These are phyloP conservation scores for Anthopleura sola DNA, from an alignment of 64 coral and sea anemone genomes.

Conservation along the genomic window DNA sequence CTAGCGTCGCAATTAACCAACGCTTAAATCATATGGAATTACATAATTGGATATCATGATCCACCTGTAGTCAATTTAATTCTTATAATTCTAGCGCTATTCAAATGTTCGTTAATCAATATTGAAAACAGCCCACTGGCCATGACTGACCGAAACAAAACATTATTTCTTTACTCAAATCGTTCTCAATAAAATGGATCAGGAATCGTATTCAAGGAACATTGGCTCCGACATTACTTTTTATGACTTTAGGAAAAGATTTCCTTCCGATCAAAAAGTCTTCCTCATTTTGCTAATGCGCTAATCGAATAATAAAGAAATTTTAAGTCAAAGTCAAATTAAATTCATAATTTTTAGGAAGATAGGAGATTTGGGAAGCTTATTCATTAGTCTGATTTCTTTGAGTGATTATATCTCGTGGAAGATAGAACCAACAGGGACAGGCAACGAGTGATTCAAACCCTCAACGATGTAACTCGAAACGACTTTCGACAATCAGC, in stretches of 20 bases:
- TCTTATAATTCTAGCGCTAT: background rate
- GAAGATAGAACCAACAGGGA: background rate
- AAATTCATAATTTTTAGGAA: background rate
- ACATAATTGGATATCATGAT: background rate
- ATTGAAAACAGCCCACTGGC: background rate
- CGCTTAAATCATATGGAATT: background rate
- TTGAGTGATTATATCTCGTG: background rate
- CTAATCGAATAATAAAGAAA: background rate
- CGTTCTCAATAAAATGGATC: background rate
- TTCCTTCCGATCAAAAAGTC: background rate
- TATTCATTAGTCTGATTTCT: background rate
- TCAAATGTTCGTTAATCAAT: background rate
- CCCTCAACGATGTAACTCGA: background rate
- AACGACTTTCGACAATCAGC: background rate
- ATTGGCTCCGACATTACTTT: background rate
- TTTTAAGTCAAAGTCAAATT: background rate
- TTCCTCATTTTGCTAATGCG: background rate
- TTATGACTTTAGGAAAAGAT: background rate
- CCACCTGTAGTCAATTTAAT: background rate
- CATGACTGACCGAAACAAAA: background rate
- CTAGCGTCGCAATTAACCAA: conserved; percentile 2
- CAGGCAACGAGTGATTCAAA: no score
- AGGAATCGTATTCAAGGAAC: background rate
- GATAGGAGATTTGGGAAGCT: background rate
- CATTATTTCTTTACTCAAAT: background rate